phyloP scores from a whole-genome alignment of 2,113 vertebrate species.

The Zosterops hypoxanthus region DNA sequence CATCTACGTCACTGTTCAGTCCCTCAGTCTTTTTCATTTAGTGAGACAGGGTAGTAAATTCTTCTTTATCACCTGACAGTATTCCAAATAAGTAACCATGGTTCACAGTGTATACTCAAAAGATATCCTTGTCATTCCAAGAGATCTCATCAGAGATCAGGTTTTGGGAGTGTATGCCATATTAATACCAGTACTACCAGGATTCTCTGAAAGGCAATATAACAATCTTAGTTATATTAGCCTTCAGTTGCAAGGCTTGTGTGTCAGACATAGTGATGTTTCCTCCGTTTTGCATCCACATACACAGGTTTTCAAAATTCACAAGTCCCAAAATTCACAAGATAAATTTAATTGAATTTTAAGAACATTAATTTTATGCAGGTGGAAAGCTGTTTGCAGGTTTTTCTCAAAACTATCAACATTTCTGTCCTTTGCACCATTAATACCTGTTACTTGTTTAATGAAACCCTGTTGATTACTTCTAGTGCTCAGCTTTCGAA shows the following conservation, averaged over 20 bases:
- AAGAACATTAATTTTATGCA: background rate
- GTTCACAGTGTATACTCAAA: background rate
- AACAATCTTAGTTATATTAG: background rate
- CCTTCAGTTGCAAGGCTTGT: background rate
- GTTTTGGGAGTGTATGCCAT: background rate
- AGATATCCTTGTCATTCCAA: background rate
- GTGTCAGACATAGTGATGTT: background rate
- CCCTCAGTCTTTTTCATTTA: background rate
- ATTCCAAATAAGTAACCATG: background rate
- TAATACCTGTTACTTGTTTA: background rate
- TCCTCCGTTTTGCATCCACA: background rate
- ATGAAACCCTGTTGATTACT: background rate
- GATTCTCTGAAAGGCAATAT: background rate
- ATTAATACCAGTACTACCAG: background rate
- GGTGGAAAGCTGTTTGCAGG: background rate
- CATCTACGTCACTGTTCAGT: background rate
- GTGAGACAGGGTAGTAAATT: background rate
- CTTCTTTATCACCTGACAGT: background rate
- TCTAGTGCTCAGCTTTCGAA: background rate
- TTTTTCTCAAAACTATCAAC: background rate
- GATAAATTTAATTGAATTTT: background rate
- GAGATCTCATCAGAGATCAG: background rate
- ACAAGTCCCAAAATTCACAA: background rate
- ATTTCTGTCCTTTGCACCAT: background rate
- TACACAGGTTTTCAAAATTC: background rate